A percentile compares a stretch with the other conserved stretches of the same genome.
phyloP scores from a whole-genome alignment of 2,888 invertebrate genomes.

The Amphiduros pacificus region DNA sequence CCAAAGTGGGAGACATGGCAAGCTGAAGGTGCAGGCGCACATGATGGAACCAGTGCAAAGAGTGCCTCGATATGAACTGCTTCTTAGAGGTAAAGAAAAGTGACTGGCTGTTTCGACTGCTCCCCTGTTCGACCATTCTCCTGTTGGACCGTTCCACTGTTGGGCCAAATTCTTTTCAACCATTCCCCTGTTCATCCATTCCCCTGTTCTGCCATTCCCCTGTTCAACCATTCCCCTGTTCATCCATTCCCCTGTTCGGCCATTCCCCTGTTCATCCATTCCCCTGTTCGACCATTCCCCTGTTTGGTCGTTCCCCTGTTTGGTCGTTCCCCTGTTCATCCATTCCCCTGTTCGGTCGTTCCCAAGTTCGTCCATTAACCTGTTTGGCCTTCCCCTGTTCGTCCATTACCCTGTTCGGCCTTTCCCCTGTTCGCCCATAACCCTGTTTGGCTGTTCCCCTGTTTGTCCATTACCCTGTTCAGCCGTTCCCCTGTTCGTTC shows the following conservation, averaged over 20 bases:
- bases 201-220: not conserved
- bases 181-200: not conserved
- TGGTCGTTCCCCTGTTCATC: not conserved
- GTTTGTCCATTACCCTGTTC: not conserved
- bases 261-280: not conserved
- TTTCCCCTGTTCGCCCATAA: too few species aligned
- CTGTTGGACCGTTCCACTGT: not conserved
- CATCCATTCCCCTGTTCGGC: not conserved
- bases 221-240: not conserved
- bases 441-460: too few species aligned
- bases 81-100: conserved; percentile 29
- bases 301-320: not conserved
- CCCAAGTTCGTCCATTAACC: not conserved
- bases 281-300: not conserved
- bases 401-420: not conserved
- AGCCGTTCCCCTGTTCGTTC: not conserved
- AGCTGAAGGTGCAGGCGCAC: conserved; percentile 28
- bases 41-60: conserved; percentile 32
- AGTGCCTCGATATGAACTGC: conserved; percentile 31
- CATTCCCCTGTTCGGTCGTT: not conserved
- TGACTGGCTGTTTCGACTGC: not conserved
- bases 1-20: conserved; percentile 11
- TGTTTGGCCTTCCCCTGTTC: not conserved
- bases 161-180: not conserved
- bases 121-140: too few species aligned